Conservation (phyloP, 2,113 vertebrate species). For the Herpetotheres cachinnans region DNA sequence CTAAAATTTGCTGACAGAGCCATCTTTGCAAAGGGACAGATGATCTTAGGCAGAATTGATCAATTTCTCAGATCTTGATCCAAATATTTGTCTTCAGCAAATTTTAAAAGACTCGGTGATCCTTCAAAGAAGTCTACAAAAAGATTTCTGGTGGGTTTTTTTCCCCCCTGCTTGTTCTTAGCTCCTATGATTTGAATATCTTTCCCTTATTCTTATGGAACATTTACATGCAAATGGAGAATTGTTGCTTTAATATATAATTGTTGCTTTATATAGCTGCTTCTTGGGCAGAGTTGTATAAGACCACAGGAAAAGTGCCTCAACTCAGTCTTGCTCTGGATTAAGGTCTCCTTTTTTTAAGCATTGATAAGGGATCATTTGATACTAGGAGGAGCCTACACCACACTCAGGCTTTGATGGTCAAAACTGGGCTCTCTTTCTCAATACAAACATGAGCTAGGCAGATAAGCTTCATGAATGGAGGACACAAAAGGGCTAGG, state of each 20-base stretch:
- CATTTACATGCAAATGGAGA: background rate
- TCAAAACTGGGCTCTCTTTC: background rate
- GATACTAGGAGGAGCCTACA: background rate
- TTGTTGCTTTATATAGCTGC: background rate
- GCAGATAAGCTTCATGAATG: background rate
- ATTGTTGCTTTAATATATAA: background rate
- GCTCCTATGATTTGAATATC: background rate
- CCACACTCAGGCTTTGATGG: background rate
- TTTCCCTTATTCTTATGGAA: background rate
- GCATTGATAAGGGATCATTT: background rate
- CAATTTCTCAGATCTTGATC: background rate
- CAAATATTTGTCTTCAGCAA: conserved; percentile 22
- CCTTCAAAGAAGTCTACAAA: background rate
- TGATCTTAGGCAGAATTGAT: conserved; percentile 31
- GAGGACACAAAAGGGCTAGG: background rate
- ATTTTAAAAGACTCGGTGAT: background rate
- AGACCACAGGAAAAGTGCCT: background rate
- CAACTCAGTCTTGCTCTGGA: background rate
- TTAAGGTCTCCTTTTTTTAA: background rate
- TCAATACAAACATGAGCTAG: rapidly evolving
- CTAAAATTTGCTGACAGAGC: conserved; percentile 27
- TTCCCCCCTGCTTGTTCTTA: background rate
- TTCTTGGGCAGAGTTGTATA: background rate
- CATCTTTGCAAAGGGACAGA: background rate
- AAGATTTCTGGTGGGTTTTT: rapidly evolving